Evolutionary conservation across 2,888 invertebrate genomes (phyloP).

Genomic region (Trachelus troglodyta): DNA sequence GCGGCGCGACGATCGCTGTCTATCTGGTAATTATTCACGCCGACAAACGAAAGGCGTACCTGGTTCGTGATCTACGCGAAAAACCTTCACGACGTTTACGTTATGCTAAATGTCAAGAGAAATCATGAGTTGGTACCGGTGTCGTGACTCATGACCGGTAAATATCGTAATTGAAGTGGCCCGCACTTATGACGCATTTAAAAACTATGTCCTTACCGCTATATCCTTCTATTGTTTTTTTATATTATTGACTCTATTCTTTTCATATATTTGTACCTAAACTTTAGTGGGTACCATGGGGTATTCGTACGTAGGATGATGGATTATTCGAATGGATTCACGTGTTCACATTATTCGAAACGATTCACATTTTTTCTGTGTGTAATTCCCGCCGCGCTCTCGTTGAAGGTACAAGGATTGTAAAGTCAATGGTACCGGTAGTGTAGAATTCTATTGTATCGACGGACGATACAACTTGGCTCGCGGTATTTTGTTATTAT

Average conservation of each 20-base stretch:
- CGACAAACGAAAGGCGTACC: background rate
- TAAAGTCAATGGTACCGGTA: background rate
- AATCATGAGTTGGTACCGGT: constrained; percentile 13
- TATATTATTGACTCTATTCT: background rate
- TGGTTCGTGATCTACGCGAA: background rate
- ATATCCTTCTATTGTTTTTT: background rate
- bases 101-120: constrained; percentile 20
- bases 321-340: background rate
- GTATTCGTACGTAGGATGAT: background rate
- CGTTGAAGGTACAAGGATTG: background rate
- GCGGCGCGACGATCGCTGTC: background rate
- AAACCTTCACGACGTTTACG: background rate
- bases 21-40: background rate
- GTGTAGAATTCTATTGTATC: background rate
- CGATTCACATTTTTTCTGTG: no score
- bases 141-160: constrained; percentile 14
- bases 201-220: background rate
- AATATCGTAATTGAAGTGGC: background rate
- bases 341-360: no score
- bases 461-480: background rate
- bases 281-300: background rate
- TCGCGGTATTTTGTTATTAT: background rate
- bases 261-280: background rate
- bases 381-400: background rate
- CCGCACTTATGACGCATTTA: background rate